These are phyloP conservation scores for Okamejei kenojei DNA, from an alignment of 2,797 vertebrate genomes.

Conservation along the genomic window DNA sequence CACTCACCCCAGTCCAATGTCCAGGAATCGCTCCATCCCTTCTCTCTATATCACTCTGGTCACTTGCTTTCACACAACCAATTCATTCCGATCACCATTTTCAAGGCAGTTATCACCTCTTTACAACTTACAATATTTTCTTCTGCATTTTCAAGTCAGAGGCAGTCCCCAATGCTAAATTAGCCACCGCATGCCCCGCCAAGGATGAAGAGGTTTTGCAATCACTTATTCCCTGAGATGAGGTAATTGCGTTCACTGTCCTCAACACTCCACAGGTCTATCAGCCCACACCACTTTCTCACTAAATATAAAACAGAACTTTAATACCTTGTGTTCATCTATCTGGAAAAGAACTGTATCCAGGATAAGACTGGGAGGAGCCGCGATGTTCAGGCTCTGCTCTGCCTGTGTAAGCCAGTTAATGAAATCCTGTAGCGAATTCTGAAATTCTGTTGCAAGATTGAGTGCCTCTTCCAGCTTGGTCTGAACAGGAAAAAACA, in stretches of 20 bases:
- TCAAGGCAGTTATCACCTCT: neutral
- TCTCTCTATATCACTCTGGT: too few relatives aligned
- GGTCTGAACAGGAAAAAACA: conserved; percentile 54
- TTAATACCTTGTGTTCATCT: conserved; percentile 88
- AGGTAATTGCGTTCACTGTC: neutral
- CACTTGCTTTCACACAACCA: too few relatives aligned
- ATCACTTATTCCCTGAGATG: neutral
- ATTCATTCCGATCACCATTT: neutral
- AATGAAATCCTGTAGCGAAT: conserved; percentile 94
- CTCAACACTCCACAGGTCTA: neutral
- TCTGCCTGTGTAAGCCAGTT: conserved; percentile 96
- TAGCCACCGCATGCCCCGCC: neutral
- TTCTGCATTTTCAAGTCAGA: neutral
- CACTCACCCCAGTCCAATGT: neutral
- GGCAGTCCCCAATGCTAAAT: too few relatives aligned
- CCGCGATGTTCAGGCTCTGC: conserved; percentile 84
- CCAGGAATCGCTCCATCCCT: neutral
- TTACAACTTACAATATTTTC: neutral
- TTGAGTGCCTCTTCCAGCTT: conserved; percentile 88
- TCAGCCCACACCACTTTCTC: neutral
- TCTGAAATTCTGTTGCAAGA: conserved; percentile 88
- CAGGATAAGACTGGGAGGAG: conserved; percentile 83
- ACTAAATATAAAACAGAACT: neutral
- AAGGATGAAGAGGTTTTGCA: neutral
- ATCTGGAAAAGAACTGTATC: conserved; percentile 89